Evolutionary conservation across 2,797 vertebrate genomes (phyloP), one percentile per base, ranked within the genome.

Genomic region (Cyclopterus lumpus): DNA sequence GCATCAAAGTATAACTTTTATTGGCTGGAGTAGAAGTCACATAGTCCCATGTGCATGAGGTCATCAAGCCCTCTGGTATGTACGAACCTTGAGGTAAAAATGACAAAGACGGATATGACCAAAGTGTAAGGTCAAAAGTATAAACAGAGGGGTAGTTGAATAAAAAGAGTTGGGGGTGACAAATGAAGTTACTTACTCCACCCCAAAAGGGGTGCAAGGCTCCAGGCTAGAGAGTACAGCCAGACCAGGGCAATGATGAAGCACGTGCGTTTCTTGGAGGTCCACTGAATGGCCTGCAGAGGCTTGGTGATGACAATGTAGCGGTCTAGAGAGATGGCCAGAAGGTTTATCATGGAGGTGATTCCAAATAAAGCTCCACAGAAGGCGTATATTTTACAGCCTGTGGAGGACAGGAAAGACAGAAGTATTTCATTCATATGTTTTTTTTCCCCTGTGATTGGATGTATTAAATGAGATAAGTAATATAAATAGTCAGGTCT

Each of bases 221-320:
- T 99, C 97, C 97, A 99, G 55, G 94, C 95, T 81, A 99, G 86
- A 24, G 97, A 96, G 73, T 98, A 98, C 49, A 97, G 77, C 97
- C 97, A 99, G 77, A 98, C 93, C 36, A 96, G 90, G 30, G 93
- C 78, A 74, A 99, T 95, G 69, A 95, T 93, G 67, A 95, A 51
- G 1, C 90, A 91, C 0, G 95, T 96, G 24, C 94, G 94, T 87
- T 92, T 96, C 88, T 93, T 96, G 57, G 97, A 97, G 1, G 92
- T 95, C 90, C 94, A 92, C 42, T 86, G 94, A 12, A 97, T 91
- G 80, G 96, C 94, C 83, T 96, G 93, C 91, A 99, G 92, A 2
- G 97, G 97, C 70, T 94, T 96, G 8, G 96, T 99, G 93, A 99
- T 98, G 88, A 97, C 97, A 73, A 98, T 93, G 75, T 98, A 98